Percentiles rank a stretch among this genome's conserved stretches.
phyloP scores from a whole-genome alignment of 2,888 invertebrate species.

The Elegia similella region DNA sequence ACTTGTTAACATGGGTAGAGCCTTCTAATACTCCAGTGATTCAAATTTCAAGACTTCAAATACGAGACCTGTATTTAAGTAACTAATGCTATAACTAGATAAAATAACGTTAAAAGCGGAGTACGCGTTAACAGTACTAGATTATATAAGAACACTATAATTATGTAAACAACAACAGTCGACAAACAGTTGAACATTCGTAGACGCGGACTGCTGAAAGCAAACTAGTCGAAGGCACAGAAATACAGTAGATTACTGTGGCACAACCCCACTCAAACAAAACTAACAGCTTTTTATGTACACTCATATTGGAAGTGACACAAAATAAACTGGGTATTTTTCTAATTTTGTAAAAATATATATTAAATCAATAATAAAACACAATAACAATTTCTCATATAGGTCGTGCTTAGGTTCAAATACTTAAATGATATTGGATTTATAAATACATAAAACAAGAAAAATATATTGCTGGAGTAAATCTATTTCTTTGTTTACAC shows the following conservation, averaged over 20 bases:
- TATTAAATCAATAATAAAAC: too few species aligned
- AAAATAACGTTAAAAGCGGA: slow-evolving; percentile 13
- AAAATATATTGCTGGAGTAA: not conserved
- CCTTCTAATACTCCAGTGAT: slow-evolving; percentile 3
- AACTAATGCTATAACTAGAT: slow-evolving; percentile 14
- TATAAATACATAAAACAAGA: not conserved
- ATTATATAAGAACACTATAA: slow-evolving; percentile 29
- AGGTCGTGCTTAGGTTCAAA: slow-evolving; percentile 4
- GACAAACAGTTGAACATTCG: slow-evolving; percentile 40
- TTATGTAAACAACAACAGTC: slow-evolving; percentile 40
- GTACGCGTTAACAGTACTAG: slow-evolving; percentile 23
- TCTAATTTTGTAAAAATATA: too few species aligned
- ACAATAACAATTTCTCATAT: slow-evolving; percentile 15
- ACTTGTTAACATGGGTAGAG: slow-evolving; percentile 48
- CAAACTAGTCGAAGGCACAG: slow-evolving; percentile 69
- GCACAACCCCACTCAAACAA: slow-evolving; percentile 56
- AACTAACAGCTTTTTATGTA: slow-evolving; percentile 17
- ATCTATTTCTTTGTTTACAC: slow-evolving; percentile 19
- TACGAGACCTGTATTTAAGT: slow-evolving; percentile 9
- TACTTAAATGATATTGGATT: not conserved
- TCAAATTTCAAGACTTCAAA: too few species aligned
- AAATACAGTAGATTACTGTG: slow-evolving; percentile 58
- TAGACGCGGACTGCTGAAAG: slow-evolving; percentile 55
- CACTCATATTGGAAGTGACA: not conserved
- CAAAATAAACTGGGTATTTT: too few species aligned